Base-by-base conservation (phyloP, 2,797 vertebrate species). In the Helicolenus hilgendorfi region DNA sequence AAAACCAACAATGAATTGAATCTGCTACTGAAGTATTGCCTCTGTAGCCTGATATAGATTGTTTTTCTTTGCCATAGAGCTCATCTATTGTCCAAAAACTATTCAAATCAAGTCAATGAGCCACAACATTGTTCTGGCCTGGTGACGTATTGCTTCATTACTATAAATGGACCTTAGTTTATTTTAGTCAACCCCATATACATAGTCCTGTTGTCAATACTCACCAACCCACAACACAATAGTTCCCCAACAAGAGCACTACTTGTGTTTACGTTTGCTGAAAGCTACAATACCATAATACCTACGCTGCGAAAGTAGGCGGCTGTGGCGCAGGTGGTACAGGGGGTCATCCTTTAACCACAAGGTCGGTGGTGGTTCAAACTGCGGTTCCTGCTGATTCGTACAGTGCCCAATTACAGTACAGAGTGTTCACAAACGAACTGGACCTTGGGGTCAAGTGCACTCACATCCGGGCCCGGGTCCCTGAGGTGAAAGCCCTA, bases 1-100 rank as follows among this genome's bases (percentile, higher is more conserved):
- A 62, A 87, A 87, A 85, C 63, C 72, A 82, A 81, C 79, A 72
- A 74, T 60, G 59, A 75, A 77, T 33, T 55, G 15, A 62, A 18
- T 29, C 62, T 27, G 9, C 15, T 10, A 3, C 7, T 9, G 41
- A 77, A 45, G 5, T 56, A 22, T 65, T 35, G n/a, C 33, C 27
- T 26, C 14, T 72, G 15, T 31, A 11, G 11, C 4, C 26, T 9
- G 15, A 69, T 29, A 5, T 7, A 5, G 27, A 6, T 24, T 59
- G 15, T 41, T 31, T 49, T 18, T 33, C 38, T 79, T 41, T 27
- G 20, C 24, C 41, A 71, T 4, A 33, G 9, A 35, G 7, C 38
- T 68, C 27, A 15, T 20, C 14, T 68, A 5, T 60, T 62, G 9
- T 67, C 27, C 27, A 73, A 60, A 69, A 78, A 35, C 20, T 1